These are phyloP conservation scores for Lonchura striata DNA, from an alignment of 2,113 vertebrate species.

Conservation along the genomic window DNA sequence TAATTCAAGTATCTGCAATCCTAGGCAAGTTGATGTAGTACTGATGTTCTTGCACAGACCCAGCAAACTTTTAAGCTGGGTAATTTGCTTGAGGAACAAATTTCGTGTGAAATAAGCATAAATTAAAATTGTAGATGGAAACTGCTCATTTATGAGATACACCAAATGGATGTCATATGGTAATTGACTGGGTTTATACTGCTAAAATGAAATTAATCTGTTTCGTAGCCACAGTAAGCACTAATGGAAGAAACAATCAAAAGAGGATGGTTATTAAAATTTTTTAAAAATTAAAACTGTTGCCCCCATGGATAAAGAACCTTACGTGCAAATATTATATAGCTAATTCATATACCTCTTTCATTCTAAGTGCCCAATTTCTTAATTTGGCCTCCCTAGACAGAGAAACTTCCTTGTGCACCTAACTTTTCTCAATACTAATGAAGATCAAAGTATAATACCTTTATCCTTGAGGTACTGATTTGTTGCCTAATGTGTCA, in stretches of 20 bases:
- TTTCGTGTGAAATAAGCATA: neutral
- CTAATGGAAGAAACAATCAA: neutral
- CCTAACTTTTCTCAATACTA: neutral
- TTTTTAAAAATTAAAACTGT: neutral
- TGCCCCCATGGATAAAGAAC: neutral
- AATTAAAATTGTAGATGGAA: neutral
- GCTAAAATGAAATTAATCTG: neutral
- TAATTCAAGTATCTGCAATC: neutral
- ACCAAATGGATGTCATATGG: neutral
- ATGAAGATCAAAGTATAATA: neutral
- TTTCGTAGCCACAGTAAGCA: neutral
- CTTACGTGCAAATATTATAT: neutral
- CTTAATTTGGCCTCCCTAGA: conserved; percentile 33
- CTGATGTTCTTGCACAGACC: neutral
- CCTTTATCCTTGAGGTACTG: conserved; percentile 11
- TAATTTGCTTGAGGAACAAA: neutral
- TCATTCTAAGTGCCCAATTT: neutral
- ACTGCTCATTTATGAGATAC: neutral
- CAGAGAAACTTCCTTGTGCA: conserved; percentile 18
- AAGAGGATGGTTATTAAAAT: neutral
- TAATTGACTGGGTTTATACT: neutral
- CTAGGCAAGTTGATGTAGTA: neutral
- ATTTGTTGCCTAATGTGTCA: conserved; percentile 10
- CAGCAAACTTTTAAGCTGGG: neutral
- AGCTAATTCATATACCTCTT: neutral